Evolutionary conservation across 2,888 invertebrate genomes (phyloP).

Genomic region (Coenonympha glycerion): DNA sequence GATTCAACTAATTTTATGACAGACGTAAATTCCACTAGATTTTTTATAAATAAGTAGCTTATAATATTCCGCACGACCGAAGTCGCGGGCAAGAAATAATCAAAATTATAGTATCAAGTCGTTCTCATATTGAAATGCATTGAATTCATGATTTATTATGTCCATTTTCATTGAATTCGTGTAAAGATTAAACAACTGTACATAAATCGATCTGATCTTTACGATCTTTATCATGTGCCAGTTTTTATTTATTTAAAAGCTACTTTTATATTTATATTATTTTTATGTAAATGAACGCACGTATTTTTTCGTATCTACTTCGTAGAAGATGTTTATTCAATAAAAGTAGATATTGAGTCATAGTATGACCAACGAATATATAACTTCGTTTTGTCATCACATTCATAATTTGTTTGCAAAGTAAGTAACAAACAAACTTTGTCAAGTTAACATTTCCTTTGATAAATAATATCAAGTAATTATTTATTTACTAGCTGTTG

Average conservation of each 20-base stretch:
- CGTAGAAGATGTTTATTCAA: not conserved
- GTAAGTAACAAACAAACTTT: too few species aligned
- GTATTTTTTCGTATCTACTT: not conserved
- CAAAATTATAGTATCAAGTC: not conserved
- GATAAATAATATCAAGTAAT: too few species aligned
- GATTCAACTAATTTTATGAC: too few species aligned
- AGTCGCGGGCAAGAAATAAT: not conserved
- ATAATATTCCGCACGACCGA: not conserved
- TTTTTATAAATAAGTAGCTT: too few species aligned
- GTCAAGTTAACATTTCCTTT: too few species aligned
- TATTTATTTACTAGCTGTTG: too few species aligned
- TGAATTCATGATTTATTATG: slow-evolving; percentile 17
- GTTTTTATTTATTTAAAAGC: not conserved
- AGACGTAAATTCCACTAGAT: too few species aligned
- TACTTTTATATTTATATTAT: not conserved
- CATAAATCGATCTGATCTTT: not conserved
- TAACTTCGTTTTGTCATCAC: too few species aligned
- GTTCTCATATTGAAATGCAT: slow-evolving; percentile 19
- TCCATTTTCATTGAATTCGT: not conserved
- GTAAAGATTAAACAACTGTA: not conserved
- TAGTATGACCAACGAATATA: too few species aligned
- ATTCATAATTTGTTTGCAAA: too few species aligned
- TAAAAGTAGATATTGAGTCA: not conserved
- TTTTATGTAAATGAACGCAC: not conserved
- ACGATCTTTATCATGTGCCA: not conserved